Percentiles rank a stretch among this genome's conserved stretches.
These are phyloP conservation scores for Psittacara wagleri DNA, from an alignment of 2,113 vertebrate species.

Conservation along the genomic window DNA sequence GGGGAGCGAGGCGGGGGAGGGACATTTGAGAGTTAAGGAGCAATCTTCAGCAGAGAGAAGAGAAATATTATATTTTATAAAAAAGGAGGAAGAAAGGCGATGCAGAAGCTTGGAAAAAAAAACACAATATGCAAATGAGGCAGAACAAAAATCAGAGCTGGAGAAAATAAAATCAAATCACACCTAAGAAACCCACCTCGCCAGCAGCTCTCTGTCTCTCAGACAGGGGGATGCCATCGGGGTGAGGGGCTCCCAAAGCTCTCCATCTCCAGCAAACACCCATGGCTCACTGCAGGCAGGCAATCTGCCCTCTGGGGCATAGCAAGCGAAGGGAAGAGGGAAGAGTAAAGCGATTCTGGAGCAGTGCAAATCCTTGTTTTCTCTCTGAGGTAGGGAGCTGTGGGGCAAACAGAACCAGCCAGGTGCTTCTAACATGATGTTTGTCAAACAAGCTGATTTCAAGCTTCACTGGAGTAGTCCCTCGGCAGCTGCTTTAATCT, in stretches of 20 bases:
- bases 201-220: not conserved
- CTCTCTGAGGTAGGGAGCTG: conserved; percentile 30
- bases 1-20: conserved; percentile 17
- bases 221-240: not conserved
- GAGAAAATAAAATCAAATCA: conserved; percentile 1
- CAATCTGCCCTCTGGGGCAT: not conserved
- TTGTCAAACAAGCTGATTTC: conserved; percentile 64
- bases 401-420: conserved; percentile 52
- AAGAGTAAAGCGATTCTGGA: not conserved
- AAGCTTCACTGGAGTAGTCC: conserved; percentile 50
- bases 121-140: conserved; percentile 63
- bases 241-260: not conserved
- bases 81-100: conserved; percentile 26
- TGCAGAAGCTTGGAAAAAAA: conserved; percentile 45
- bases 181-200: conserved; percentile 23
- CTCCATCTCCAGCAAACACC: not conserved
- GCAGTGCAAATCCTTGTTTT: conserved; percentile 29
- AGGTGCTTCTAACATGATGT: conserved; percentile 62
- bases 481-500: conserved; percentile 56
- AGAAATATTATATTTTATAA: not conserved
- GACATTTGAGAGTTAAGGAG: conserved; percentile 64
- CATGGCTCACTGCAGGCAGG: not conserved
- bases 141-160: conserved; percentile 57
- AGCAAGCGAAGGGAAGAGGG: not conserved
- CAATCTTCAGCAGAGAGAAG: conserved; percentile 49